Percentiles rank a stretch among this genome's conserved stretches.
phyloP scores from a whole-genome alignment of 2,888 invertebrate species.

The Beris morrisii region DNA sequence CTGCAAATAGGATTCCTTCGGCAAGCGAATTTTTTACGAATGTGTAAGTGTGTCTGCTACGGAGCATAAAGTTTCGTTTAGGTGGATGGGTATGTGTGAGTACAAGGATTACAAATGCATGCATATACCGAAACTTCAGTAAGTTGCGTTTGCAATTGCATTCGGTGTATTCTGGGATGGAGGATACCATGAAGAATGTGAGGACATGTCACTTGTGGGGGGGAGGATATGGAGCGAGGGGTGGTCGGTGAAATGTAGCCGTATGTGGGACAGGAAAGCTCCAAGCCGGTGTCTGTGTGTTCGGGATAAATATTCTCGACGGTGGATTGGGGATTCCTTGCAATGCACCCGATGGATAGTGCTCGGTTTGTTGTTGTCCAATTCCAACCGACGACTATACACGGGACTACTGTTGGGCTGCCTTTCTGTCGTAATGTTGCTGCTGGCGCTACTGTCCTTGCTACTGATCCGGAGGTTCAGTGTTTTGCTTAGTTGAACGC shows the following conservation, averaged over 20 bases:
- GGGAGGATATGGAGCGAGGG: background rate
- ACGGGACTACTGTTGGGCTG: no score
- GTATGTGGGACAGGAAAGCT: slow-evolving; percentile 22
- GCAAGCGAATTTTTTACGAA: no score
- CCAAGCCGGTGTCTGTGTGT: slow-evolving; percentile 16
- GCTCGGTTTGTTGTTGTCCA: slow-evolving; percentile 29
- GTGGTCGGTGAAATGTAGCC: slow-evolving; percentile 17
- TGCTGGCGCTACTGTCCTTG: slow-evolving; percentile 30
- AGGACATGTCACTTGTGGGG: background rate
- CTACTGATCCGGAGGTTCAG: slow-evolving; percentile 26
- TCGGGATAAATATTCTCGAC: no score
- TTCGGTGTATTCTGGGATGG: no score
- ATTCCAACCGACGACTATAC: no score
- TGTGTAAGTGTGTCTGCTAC: no score
- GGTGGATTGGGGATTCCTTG: slow-evolving; percentile 5
- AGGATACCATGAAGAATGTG: background rate
- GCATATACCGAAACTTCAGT: no score
- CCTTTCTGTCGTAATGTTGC: background rate
- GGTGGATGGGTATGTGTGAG: no score
- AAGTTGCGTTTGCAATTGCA: no score
- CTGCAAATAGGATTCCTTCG: no score
- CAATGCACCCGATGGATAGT: slow-evolving; percentile 24
- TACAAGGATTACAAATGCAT: no score
- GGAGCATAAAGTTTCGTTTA: no score
- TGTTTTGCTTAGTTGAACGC: slow-evolving; percentile 51